Conservation (phyloP, 2,888 invertebrate genomes). For the Caenorhabditis sp. region DNA sequence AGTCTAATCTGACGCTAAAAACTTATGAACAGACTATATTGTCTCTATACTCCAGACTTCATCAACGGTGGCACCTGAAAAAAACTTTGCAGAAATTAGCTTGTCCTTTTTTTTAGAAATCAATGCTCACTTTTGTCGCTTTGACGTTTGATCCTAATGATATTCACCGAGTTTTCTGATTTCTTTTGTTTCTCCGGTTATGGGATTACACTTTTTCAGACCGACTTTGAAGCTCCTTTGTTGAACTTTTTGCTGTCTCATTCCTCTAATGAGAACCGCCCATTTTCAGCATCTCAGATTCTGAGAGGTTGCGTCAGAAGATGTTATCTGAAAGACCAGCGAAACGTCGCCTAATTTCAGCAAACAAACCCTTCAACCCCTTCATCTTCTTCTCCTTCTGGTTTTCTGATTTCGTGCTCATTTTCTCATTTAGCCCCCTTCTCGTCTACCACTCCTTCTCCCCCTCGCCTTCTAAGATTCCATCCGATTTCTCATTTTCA, state of each 20-base stretch:
- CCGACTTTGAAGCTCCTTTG: too few relatives aligned
- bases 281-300: neutral
- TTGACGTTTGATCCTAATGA: slow-evolving; percentile 22
- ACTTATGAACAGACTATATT: neutral
- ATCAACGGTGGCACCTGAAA: slow-evolving; percentile 3
- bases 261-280: neutral
- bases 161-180: slow-evolving; percentile 14
- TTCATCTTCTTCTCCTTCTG: neutral
- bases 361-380: slow-evolving; percentile 1
- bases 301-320: neutral
- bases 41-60: neutral
- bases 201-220: neutral
- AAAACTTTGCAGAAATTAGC: neutral
- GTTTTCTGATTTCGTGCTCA: neutral
- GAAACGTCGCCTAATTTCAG: slow-evolving; percentile 6
- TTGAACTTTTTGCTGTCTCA: neutral
- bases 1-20: too few relatives aligned
- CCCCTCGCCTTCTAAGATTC: neutral
- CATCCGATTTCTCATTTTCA: too few relatives aligned
- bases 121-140: slow-evolving; percentile 19
- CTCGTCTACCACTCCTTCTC: neutral
- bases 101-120: neutral
- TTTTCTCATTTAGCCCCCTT: slow-evolving; percentile 13
- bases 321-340: neutral
- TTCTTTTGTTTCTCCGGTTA: neutral